Evolutionary conservation across 1,140 invertebrate genomes (phyloP), one percentile per base, ranked within the genome.

Genomic region (Brachionus manjavacas): DNA sequence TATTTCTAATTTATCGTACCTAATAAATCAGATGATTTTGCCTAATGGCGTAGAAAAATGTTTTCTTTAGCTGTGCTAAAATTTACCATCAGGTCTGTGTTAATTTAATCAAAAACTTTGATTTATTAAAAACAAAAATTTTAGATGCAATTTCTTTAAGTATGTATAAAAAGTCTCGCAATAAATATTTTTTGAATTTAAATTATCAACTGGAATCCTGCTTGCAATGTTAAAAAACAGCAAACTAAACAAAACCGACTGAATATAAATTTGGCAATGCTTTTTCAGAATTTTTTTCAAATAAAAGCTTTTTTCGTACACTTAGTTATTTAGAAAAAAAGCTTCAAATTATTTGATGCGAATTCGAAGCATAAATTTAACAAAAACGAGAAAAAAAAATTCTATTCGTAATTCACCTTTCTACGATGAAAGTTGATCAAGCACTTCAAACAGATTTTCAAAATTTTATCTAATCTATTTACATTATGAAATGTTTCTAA

Each of bases 201-300:
- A 60, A 60, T 60, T 60, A 60, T 60, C 7, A 60, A 60, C 3
- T 60, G 52, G 52, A 60, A 60, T 60, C 52, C 16, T 60, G 52
- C 52, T 20, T 60, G 52, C 23, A 20, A 60, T 60, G n/a, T 35
- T 60, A 60, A 60, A 23, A 60, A 60, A 60, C 52, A 60, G 52
- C 52, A 60, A 60, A 20, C 52, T 60, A 60, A 60, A 60, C 52
- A 60, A 23, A 60, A 20, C 52, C n/a, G 16, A 60, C n/a, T 20
- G n/a, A 60, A 60, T 60, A 60, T 60, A 60, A 60, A 60, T 60
- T 60, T 60, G 52, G 52, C n/a, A 60, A 60, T 60, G 52, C 52
- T 60, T 60, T 60, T 60, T 60, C 16, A 60, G 52, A 60, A 60
- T 60, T 60, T 60, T 55, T 60, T 60, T 60, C 3, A 46, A 46